A percentile compares a stretch with the other conserved stretches of the same genome.
Evolutionary conservation across 2,113 vertebrate genomes (phyloP).

Genomic region (Cisticola juncidis): DNA sequence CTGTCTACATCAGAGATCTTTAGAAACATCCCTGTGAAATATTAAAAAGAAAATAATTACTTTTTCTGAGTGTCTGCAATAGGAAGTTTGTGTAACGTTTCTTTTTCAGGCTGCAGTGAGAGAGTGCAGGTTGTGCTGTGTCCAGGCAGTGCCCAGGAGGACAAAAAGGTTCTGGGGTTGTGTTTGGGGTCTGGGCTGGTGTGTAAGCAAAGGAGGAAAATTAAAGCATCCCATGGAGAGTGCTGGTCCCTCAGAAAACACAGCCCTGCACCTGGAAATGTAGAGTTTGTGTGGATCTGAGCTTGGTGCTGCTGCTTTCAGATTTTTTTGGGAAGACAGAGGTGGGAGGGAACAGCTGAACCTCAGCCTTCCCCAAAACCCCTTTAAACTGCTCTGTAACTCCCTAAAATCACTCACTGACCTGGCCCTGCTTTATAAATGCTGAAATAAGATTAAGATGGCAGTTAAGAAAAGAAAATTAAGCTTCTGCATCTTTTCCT

Average conservation of each 20-base stretch:
- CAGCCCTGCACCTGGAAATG: background rate
- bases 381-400: background rate
- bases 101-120: background rate
- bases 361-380: background rate
- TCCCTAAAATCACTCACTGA: background rate
- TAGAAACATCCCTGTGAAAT: background rate
- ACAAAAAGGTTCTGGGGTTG: background rate
- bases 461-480: background rate
- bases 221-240: background rate
- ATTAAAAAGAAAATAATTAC: accelerated
- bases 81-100: background rate
- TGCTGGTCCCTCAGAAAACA: accelerated
- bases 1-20: accelerated
- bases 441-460: background rate
- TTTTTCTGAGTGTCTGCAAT: background rate
- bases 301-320: background rate
- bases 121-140: background rate
- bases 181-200: background rate
- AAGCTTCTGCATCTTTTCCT: background rate
- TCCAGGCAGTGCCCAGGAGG: background rate
- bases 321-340: background rate
- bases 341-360: background rate
- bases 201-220: background rate
- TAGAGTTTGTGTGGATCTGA: accelerated
- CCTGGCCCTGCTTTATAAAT: background rate